A percentile compares a stretch with the other conserved stretches of the same genome.
Evolutionary conservation across 2,113 vertebrate species (phyloP).

Genomic region (Acinonyx jubatus): DNA sequence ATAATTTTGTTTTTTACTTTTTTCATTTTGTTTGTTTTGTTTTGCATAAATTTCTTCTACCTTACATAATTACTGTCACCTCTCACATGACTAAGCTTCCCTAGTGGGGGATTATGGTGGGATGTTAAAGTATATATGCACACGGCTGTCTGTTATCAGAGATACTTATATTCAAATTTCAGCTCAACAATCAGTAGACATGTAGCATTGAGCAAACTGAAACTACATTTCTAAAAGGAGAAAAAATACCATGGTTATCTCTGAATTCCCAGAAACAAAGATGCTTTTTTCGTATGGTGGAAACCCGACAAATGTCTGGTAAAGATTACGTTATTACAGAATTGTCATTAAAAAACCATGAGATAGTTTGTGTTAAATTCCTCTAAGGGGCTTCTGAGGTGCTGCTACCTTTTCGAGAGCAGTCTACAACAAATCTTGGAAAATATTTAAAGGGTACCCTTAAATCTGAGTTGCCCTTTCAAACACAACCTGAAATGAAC

Average conservation of each 20-base stretch:
- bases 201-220: neutral
- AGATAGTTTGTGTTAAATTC: neutral
- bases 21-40: neutral
- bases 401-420: neutral
- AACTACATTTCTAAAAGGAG: neutral
- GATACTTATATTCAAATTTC: neutral
- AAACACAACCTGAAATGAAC: slow-evolving; percentile 5
- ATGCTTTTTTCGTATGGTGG: neutral
- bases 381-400: neutral
- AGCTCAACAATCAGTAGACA: neutral
- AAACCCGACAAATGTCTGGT: neutral
- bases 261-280: slow-evolving; percentile 25
- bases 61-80: neutral
- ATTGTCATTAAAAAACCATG: neutral
- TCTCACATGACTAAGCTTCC: neutral
- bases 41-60: neutral
- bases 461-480: neutral
- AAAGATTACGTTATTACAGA: neutral
- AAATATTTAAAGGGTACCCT: neutral
- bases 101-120: neutral
- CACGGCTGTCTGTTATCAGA: neutral
- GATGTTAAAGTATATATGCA: neutral
- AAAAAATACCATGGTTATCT: neutral
- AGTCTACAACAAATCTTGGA: neutral
- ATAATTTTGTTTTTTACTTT: neutral